A percentile compares a stretch with the other conserved stretches of the same genome.
These are phyloP conservation scores for Nycticryphes semicollaris DNA, from an alignment of 2,113 vertebrate genomes.

Conservation along the genomic window DNA sequence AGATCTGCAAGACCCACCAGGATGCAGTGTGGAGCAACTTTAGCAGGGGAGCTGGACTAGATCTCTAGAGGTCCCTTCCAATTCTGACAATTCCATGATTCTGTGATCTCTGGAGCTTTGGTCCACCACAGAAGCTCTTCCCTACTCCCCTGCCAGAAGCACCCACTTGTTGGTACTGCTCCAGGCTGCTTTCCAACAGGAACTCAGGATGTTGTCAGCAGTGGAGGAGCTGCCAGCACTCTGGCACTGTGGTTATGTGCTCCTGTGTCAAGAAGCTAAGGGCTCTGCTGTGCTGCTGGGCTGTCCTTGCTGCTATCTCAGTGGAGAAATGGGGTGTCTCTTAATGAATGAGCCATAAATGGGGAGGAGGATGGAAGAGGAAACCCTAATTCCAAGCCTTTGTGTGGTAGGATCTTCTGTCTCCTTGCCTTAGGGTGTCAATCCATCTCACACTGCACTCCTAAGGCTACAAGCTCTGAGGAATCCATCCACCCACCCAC, in stretches of 20 bases:
- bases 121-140: neutral
- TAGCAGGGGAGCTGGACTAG: too few relatives aligned
- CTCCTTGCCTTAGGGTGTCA: neutral
- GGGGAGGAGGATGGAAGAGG: neutral
- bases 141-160: neutral
- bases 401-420: neutral
- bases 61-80: too few relatives aligned
- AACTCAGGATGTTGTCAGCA: neutral
- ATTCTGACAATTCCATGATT: too few relatives aligned
- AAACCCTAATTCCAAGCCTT: neutral
- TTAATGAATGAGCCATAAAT: neutral
- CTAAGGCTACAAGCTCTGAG: neutral
- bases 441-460: neutral
- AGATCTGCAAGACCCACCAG: too few relatives aligned
- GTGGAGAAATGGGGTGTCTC: neutral
- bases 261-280: neutral
- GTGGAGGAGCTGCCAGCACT: neutral
- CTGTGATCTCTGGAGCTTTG: neutral
- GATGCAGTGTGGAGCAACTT: too few relatives aligned
- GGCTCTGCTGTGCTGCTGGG: neutral
- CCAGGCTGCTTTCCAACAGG: neutral
- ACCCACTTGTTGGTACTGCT: neutral
- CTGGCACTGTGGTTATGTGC: neutral
- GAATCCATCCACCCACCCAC: neutral
- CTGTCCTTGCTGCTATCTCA: neutral